Base-by-base conservation (phyloP, 2,888 invertebrate genomes). In the Drosophila merina region DNA sequence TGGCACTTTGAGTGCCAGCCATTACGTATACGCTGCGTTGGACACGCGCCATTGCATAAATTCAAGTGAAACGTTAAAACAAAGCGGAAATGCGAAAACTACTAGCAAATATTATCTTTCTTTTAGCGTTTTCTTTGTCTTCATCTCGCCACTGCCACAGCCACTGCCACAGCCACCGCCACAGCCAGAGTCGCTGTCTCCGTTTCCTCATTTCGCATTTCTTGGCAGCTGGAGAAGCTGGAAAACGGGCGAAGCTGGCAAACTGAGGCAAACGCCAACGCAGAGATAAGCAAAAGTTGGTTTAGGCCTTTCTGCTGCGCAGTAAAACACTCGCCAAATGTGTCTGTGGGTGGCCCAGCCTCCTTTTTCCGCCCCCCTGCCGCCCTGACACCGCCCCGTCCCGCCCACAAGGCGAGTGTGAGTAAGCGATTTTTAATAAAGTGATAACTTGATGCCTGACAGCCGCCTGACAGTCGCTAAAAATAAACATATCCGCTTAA, bases 11-110 rank as follows among this genome's bases (percentile, higher is more conserved):
- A 86, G 85, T 79, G 82, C 54, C 69, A 60, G 64, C 70, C 78
- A 82, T 84, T 86, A 79, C 85, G 79, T 83, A 79, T 86, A 82
- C 79, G 82, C 77, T 83, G 84, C 88, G 84, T 88, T 88, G 81
- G 88, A 82, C 81, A 82, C 88, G 87, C 87, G 85, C 88, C 88
- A 88, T 86, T 82, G 88, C 88, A 82, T 88, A 86, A 86, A 86
- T 82, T 82, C 88, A 88, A 88, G 87, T 80, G 87, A 86, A 80
- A 84, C 86, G 88, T 86, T 88, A 82, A 88, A 82, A 86, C 87
- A 82, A 88, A 88, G 72, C 88, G 82, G 82, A 82, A 82, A 86
- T 79, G 84, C 86, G 77, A 76, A 86, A 76, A 85, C 74, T 79
- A 77, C 63, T 70, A 56, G 74, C 69, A 79, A 79, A 71, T 62